Evolutionary conservation across 2,113 vertebrate species (phyloP).

Genomic region (Indicator maculatus): DNA sequence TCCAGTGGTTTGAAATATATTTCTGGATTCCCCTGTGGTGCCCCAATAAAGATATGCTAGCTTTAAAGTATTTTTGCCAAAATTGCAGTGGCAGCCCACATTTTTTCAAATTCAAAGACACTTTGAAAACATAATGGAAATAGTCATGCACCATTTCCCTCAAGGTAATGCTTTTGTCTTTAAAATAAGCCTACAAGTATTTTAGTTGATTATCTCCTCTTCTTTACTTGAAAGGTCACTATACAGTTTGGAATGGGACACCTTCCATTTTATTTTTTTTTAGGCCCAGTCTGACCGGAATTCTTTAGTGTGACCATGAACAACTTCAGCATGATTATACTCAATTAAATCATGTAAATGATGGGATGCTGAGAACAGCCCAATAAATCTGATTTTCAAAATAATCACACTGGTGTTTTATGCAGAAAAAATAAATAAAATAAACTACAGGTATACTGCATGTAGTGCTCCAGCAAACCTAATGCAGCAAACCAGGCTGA

Average conservation of each 20-base stretch:
- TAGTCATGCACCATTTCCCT: not conserved
- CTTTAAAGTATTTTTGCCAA: constrained; percentile 31
- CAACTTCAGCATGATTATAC: not conserved
- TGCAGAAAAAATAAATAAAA: not conserved
- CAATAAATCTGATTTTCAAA: not conserved
- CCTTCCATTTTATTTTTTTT: not conserved
- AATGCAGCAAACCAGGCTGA: not conserved
- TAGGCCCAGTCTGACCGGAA: not conserved
- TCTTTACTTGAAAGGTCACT: not conserved
- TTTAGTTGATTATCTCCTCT: constrained; percentile 13
- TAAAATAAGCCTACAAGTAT: constrained; percentile 1
- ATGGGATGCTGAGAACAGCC: not conserved
- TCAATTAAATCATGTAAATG: not conserved
- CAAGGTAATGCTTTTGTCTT: constrained; percentile 6
- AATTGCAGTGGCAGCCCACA: not conserved
- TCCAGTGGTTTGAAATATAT: constrained; percentile 33
- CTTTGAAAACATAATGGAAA: constrained; percentile 30
- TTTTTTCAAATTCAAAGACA: constrained; percentile 28
- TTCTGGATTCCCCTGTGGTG: constrained; percentile 39
- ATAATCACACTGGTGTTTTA: not conserved
- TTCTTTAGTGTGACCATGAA: not conserved
- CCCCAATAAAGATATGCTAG: not conserved
- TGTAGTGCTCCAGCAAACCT: not conserved
- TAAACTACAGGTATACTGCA: not conserved
- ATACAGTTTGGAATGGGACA: not conserved